Evolutionary conservation across 1,140 invertebrate species (phyloP), one percentile per base, ranked within the genome.

Genomic region (Spodoptera frugiperda): DNA sequence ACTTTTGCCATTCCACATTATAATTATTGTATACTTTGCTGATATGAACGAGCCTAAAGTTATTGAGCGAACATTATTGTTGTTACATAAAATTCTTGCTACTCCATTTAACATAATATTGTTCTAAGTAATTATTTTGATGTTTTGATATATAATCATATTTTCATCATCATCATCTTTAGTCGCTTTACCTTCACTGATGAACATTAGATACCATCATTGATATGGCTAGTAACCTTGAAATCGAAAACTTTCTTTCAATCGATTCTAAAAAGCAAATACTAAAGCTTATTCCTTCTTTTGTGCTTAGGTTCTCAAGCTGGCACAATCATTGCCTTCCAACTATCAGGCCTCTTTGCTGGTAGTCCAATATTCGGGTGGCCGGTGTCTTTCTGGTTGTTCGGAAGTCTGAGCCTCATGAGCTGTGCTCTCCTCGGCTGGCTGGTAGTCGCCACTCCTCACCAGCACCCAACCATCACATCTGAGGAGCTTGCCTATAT

Each of bases 401-500:
- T 95, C 83, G 96, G 96, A 88, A 78, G 86, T 61, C 49, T 92
- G 1, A 93, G 94, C 11, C 25, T 95, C 1, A 57, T 91, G 0
- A 91, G 89, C 87, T 92, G 91, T 55, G 65, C 85, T 5, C 63
- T 95, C 0, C 89, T 93, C 77, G 67, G 85, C 3, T 76, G 87
- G 15, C 78, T 95, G 8, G 89, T 89, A n/a, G 90, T 89, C 12
- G 91, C 92, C 9, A 83, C 88, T 14, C 97, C 97, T 8, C 81
- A 90, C 1, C 78, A 92, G 17, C 95, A 96, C 90, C 94, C 95
- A 3, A 89, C 90, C 5, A 97, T 97, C 55, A 93, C 91, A 5
- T 77, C 90, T 12, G 91, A 94, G 11, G 96, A 97, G 84, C 89
- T 94, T 53, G 80, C 90, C 3, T 96, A 95, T 84, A 96, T 97